Base-by-base conservation (phyloP, 2,797 vertebrate species). In the Eupleurogrammus muticus region DNA sequence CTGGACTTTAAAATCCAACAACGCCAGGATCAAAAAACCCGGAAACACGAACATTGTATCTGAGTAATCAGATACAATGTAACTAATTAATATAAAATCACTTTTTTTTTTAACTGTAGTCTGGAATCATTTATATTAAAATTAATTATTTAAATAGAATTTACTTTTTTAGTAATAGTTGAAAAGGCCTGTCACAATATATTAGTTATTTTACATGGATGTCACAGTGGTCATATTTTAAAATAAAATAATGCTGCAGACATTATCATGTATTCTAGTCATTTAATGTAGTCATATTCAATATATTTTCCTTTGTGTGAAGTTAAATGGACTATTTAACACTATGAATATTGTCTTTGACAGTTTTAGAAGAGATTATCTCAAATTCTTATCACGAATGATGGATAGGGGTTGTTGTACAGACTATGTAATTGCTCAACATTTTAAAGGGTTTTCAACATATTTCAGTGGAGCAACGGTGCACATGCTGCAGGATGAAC, bases 51-150 rank as follows among this genome's bases (percentile, higher is more conserved):
- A 23, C 10, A 38, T 7, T 44, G 19, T 24, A 5, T 24, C 36
- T 58, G n/a, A 42, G 65, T 35, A 42, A 16, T 2, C 28, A 59
- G 19, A 78, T 4, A 49, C 53, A 55, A 28, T 46, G 2, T 8
- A 56, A 44, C 24, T 17, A 49, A 44, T 59, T 44, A 10, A 77
- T n/a, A n/a, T n/a, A 68, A 34, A 17, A 35, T 19, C 35, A 75
- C 4, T 0, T 24, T 28, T 28, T 28, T 28, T 28, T 28, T 28
- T 28, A 67, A 46, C 9, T 38, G 2, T 5, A 5, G 47, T 32
- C 49, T 46, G 9, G 42, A 65, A 38, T 1, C 5, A 13, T 23
- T 0, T n/a, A 5, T 44, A n/a, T 24, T 14, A 40, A 14, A 16
- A 24, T 46, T 5, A 63, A 54, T 13, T 44, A n/a, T 5, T 42